Conservation (phyloP, 2,888 invertebrate genomes). For the Lasioglossum zephyrum region DNA sequence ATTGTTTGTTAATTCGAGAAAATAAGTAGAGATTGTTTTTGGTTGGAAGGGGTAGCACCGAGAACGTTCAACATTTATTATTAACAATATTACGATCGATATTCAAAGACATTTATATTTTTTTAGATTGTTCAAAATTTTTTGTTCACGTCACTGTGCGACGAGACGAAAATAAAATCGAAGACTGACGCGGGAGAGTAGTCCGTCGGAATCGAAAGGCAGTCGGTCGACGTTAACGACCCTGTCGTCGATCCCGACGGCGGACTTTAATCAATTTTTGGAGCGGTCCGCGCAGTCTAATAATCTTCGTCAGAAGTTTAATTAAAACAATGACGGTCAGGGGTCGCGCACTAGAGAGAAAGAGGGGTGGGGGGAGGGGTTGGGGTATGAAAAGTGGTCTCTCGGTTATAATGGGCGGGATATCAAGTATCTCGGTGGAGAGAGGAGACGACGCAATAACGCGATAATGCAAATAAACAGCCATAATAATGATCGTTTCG, state of each 20-base stretch:
- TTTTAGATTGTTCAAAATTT: no score
- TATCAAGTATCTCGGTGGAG: background rate
- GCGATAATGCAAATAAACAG: conserved; percentile 20
- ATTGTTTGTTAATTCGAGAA: no score
- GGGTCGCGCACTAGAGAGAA: background rate
- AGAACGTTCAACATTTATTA: no score
- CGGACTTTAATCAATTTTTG: background rate
- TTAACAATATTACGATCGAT: no score
- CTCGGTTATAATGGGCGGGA: background rate
- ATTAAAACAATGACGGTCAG: background rate
- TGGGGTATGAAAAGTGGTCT: background rate
- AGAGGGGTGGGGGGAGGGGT: background rate
- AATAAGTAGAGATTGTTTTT: no score
- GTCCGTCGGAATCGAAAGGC: background rate
- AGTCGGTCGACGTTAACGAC: background rate
- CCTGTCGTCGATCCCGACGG: background rate
- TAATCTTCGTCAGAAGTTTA: background rate
- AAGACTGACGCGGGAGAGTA: no score
- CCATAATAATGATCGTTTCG: conserved; percentile 13
- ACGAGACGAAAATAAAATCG: no score
- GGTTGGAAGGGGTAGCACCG: no score
- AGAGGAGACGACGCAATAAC: conserved; percentile 13
- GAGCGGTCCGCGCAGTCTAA: background rate
- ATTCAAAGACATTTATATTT: no score
- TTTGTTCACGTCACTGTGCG: no score